Percentiles rank a stretch among this genome's conserved stretches.
Evolutionary conservation across 2,797 vertebrate species (phyloP).

Genomic region (Pempheris klunzingeri): DNA sequence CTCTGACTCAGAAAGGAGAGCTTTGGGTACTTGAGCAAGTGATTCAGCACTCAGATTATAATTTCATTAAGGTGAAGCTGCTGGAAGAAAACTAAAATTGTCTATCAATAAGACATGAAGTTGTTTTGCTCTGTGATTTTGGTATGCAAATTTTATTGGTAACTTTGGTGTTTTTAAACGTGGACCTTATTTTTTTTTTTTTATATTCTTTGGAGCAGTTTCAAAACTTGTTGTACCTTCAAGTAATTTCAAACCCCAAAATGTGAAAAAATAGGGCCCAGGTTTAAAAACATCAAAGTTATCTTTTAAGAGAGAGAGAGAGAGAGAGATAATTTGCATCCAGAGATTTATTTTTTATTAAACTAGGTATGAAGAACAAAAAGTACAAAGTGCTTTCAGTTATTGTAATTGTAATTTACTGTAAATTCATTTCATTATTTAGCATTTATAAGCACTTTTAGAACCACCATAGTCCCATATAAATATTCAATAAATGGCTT

Average conservation of each 20-base stretch:
- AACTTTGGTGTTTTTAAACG: no score
- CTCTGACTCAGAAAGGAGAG: constrained; percentile 78
- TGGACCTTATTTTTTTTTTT: no score
- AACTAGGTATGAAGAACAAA: no score
- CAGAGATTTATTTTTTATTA: no score
- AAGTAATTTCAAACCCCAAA: no score
- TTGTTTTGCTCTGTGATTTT: constrained; percentile 22
- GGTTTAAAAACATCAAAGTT: no score
- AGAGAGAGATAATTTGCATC: no score
- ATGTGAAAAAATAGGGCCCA: no score
- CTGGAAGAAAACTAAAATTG: constrained; percentile 40
- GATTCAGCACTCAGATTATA: constrained; percentile 79
- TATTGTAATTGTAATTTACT: background rate
- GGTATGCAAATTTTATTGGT: background rate
- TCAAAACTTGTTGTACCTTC: no score
- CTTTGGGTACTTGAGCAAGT: constrained; percentile 80
- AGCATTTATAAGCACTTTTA: background rate
- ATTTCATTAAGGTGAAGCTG: constrained; percentile 77
- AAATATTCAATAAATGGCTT: background rate
- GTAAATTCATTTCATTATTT: background rate
- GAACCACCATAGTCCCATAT: background rate
- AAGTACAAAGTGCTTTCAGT: background rate
- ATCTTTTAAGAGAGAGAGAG: background rate
- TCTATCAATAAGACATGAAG: constrained; percentile 23
- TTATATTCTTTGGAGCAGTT: no score